Conservation (phyloP, 2,113 vertebrate species). For the Carollia perspicillata region DNA sequence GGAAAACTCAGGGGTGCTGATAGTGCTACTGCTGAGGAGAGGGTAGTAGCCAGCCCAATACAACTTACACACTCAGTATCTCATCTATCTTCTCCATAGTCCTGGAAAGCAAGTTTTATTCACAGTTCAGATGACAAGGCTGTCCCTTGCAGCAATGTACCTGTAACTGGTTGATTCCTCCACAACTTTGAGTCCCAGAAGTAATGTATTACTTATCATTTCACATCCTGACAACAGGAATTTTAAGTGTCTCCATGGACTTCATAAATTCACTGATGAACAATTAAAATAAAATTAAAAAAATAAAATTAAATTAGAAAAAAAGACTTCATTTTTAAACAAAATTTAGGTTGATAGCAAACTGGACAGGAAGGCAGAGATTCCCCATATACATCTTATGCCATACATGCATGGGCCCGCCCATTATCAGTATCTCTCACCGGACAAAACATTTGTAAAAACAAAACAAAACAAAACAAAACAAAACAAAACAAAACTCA, state of each 20-base stretch:
- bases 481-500: too few relatives aligned
- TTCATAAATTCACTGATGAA: neutral
- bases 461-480: too few relatives aligned
- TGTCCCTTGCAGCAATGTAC: slow-evolving; percentile 8
- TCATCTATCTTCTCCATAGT: neutral
- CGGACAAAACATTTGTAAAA: neutral
- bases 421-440: neutral
- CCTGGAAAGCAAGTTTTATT: neutral
- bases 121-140: neutral
- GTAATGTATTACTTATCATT: neutral
- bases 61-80: neutral
- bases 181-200: neutral
- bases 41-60: neutral
- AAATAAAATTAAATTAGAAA: too few relatives aligned
- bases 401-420: neutral
- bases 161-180: neutral
- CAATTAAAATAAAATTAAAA: too few relatives aligned
- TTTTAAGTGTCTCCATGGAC: neutral
- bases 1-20: neutral
- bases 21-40: neutral
- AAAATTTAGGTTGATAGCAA: neutral
- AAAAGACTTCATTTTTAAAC: neutral
- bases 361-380: neutral
- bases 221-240: neutral
- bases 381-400: neutral